Evolutionary conservation across 2,888 invertebrate species (phyloP).

Genomic region (Phytoseiulus persimilis): DNA sequence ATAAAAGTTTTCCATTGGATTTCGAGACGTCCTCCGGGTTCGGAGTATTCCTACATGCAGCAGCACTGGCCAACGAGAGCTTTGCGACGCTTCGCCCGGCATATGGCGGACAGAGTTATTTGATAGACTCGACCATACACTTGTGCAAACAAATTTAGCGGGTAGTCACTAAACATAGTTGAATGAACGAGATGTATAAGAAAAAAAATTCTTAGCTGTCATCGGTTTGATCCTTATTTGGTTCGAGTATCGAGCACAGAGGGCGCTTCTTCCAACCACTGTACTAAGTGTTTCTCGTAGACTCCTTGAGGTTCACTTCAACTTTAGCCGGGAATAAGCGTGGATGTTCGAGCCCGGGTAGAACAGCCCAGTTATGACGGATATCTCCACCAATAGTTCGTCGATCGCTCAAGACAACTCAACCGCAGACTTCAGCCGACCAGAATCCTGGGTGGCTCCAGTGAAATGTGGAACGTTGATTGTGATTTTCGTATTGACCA

Average conservation of each 20-base stretch:
- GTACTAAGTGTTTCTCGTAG: neutral
- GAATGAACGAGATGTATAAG: neutral
- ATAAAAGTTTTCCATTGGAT: too few species aligned
- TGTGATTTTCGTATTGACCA: neutral
- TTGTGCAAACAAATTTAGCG: too few species aligned
- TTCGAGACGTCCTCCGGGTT: too few species aligned
- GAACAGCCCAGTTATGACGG: neutral
- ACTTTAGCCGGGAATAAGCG: neutral
- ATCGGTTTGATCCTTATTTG: neutral
- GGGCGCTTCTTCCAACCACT: neutral
- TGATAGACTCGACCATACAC: too few species aligned
- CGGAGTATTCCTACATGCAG: too few species aligned
- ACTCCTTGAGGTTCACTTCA: neutral
- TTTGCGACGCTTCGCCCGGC: too few species aligned
- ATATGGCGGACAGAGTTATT: too few species aligned
- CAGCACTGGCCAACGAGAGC: too few species aligned
- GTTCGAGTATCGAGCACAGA: neutral
- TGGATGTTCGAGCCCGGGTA: neutral
- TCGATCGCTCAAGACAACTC: too few species aligned
- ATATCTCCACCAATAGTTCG: neutral
- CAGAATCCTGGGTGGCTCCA: neutral
- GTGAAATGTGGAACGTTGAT: constrained; percentile 13
- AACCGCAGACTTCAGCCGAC: neutral
- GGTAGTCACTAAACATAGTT: neutral
- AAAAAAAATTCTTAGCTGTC: neutral